phyloP scores from a whole-genome alignment of 1,140 invertebrate species.

The Sminthurinus signatus region DNA sequence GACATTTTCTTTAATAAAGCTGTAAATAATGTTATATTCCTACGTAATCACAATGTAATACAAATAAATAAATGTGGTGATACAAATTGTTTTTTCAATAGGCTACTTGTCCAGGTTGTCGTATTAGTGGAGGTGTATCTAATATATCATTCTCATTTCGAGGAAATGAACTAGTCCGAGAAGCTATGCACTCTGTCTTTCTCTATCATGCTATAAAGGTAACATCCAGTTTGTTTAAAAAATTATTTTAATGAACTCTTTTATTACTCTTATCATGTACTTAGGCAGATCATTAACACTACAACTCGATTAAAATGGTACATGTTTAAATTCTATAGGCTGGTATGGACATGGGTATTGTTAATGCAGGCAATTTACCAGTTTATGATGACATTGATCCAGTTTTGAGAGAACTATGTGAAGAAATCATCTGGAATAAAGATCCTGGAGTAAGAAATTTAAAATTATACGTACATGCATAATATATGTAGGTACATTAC shows the following conservation, averaged over 20 bases:
- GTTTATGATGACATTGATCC: constrained; percentile 55
- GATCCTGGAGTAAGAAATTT: constrained; percentile 43
- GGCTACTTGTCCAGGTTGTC: constrained; percentile 45
- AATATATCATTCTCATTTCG: constrained; percentile 58
- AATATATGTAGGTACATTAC: neutral
- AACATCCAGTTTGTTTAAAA: neutral
- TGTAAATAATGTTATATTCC: neutral
- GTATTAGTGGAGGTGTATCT: constrained; percentile 58
- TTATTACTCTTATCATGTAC: neutral
- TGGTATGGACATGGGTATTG: constrained; percentile 59
- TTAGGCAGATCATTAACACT: neutral
- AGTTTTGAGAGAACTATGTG: constrained; percentile 48
- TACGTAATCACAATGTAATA: neutral
- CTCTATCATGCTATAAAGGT: constrained; percentile 57
- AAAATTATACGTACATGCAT: neutral
- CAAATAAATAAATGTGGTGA: no score
- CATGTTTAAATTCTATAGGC: constrained; percentile 43
- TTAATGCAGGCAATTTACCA: constrained; percentile 55
- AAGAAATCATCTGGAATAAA: constrained; percentile 53
- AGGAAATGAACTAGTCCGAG: constrained; percentile 55
- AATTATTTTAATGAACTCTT: neutral
- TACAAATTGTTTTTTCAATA: neutral
- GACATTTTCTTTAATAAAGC: no score
- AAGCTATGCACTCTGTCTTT: constrained; percentile 60
- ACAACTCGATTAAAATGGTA: neutral